Base-by-base conservation (phyloP, 2,888 invertebrate species). In the Netelia fuscicornis region DNA sequence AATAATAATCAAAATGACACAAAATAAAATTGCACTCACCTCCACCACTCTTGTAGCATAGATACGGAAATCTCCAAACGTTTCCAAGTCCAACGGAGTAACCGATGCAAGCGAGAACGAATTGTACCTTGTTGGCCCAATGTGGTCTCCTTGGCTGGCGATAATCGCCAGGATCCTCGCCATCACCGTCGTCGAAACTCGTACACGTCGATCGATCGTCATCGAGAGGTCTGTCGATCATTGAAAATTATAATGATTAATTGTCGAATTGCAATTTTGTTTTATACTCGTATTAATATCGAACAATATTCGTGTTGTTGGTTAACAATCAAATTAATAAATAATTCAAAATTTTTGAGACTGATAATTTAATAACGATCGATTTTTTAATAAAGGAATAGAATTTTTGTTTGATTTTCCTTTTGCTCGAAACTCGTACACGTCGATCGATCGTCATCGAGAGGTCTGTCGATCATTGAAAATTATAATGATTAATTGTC, bases 41-140 rank as follows among this genome's bases (percentile, higher is more conserved):
- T 95, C 98, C 98, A 89, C 98, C 98, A 93, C 97, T 97, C 95
- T 97, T 97, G 94, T 98, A 98, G 94, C 98, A 98, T 90, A 98
- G 95, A 94, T 98, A 98, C 52, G 98, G 98, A 94, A 98, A 98
- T 90, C 98, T 95, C 98, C 98, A 98, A 87, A 98, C 97, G 92
- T 98, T 98, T 89, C 98, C 98, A 86, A 98, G 95, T 56, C 98
- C 98, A 77, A 98, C 97, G 75, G 98, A 98, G 93, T 98, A 98
- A 30, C 98, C 97, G 86, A 98, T 96, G 92, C 97, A 98, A 70
- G 98, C 98, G 90, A 98, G 95, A 75, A 98, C 97, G 93, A 98
- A 98, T 94, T 98, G 98, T 91, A 97, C 96, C 94, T 98, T 98
- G 94, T 97, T 97, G 83, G 97, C 96, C 98, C 98, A 98, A 92